These are phyloP conservation scores for Cyclina sinensis DNA, from an alignment of 1,140 invertebrate genomes.

Conservation along the genomic window DNA sequence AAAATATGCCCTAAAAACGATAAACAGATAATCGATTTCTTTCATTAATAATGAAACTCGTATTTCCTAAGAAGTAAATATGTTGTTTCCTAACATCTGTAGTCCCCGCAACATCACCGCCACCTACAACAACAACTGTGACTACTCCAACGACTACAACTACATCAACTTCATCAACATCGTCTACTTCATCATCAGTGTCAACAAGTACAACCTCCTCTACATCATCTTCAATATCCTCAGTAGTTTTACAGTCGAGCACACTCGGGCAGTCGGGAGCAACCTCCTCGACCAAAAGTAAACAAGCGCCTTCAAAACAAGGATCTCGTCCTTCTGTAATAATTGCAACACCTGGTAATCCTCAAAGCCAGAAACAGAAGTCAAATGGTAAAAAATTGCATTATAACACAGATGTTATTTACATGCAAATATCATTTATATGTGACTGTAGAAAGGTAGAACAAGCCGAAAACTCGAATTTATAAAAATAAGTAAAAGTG, in stretches of 20 bases:
- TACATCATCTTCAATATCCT: not conserved
- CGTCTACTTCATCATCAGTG: not conserved
- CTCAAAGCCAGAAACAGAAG: not conserved
- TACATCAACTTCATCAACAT: not conserved
- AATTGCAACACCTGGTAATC: too few species aligned
- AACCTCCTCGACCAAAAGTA: not conserved
- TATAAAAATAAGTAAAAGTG: too few species aligned
- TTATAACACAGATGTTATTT: too few species aligned
- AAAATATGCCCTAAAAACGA: too few species aligned
- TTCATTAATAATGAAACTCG: too few species aligned
- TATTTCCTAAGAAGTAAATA: too few species aligned
- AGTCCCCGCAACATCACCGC: conserved; percentile 51
- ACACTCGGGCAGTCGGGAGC: not conserved
- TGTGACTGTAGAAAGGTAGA: too few species aligned
- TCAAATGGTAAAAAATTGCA: not conserved
- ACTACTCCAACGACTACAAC: conserved; percentile 12
- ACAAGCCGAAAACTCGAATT: too few species aligned
- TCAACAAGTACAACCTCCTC: not conserved
- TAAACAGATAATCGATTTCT: too few species aligned
- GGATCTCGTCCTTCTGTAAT: not conserved
- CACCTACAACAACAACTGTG: conserved; percentile 30
- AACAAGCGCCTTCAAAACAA: not conserved
- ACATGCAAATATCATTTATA: too few species aligned
- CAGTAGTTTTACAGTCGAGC: not conserved
- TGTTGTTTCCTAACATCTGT: too few species aligned